These are phyloP conservation scores for Luehdorfia chinensis DNA, from an alignment of 1,140 invertebrate genomes.

Conservation along the genomic window DNA sequence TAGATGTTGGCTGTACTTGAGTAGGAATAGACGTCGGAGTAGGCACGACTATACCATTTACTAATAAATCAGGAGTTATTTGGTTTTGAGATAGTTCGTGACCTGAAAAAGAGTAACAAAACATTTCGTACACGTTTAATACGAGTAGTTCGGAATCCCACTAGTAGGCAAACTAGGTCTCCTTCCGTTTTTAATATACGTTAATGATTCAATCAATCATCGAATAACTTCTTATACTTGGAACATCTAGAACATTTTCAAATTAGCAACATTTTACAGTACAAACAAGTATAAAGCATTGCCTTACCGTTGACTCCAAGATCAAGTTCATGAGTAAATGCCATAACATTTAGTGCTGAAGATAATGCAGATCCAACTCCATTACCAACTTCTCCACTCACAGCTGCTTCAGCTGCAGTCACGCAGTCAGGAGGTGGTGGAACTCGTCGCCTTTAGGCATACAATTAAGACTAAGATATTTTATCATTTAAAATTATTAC, in stretches of 20 bases:
- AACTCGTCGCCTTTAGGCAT: slow-evolving; percentile 21
- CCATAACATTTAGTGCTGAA: slow-evolving; percentile 89
- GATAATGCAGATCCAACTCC: slow-evolving; percentile 79
- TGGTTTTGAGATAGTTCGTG: slow-evolving; percentile 25
- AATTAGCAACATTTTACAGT: too few species aligned
- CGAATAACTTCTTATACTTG: too few species aligned
- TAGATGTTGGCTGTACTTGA: slow-evolving; percentile 15
- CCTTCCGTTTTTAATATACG: too few species aligned
- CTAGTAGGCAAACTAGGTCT: too few species aligned
- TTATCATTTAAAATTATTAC: too few species aligned
- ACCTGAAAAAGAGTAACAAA: slow-evolving; percentile 19
- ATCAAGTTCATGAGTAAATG: slow-evolving; percentile 85
- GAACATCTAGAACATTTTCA: too few species aligned
- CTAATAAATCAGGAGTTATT: slow-evolving; percentile 53
- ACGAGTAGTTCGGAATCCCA: too few species aligned
- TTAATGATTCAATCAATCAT: too few species aligned
- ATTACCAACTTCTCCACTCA: slow-evolving; percentile 50
- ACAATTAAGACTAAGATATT: too few species aligned
- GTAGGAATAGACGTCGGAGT: background rate
- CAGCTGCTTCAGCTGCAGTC: slow-evolving; percentile 39
- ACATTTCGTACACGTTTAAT: too few species aligned
- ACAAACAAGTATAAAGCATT: too few species aligned
- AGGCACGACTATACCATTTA: slow-evolving; percentile 38
- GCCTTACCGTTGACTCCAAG: too few species aligned
- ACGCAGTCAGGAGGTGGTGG: slow-evolving; percentile 45